Conservation (phyloP, 2,113 vertebrate species). For the Xenotilapia flavipinnis region DNA sequence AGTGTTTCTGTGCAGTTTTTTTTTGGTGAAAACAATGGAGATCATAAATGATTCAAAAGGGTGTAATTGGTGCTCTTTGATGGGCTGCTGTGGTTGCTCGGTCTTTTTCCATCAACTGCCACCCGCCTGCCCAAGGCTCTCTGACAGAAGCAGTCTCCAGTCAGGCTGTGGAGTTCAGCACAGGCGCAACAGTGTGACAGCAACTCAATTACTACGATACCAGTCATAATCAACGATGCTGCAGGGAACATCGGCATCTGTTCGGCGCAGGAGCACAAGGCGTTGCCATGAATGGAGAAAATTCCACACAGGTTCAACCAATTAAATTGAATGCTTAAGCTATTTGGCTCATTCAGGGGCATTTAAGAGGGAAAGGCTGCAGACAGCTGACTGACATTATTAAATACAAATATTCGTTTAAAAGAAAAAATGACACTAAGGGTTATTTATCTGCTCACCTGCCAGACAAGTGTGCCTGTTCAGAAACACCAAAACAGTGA, state of each 20-base stretch:
- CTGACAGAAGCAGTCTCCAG: slow-evolving; percentile 32
- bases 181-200: slow-evolving; percentile 49
- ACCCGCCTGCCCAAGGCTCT: slow-evolving; percentile 9
- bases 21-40: slow-evolving; percentile 4
- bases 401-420: neutral
- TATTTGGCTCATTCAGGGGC: slow-evolving; percentile 10
- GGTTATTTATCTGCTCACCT: neutral
- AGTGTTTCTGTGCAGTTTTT: neutral
- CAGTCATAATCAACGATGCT: slow-evolving; percentile 52
- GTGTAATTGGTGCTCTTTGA: slow-evolving; percentile 50
- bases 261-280: slow-evolving; percentile 28
- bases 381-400: neutral
- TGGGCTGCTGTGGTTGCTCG: slow-evolving; percentile 12
- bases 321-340: slow-evolving; percentile 17
- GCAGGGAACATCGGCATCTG: slow-evolving; percentile 56
- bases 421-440: neutral
- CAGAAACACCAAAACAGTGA: neutral
- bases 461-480: neutral
- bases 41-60: slow-evolving; percentile 39
- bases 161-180: slow-evolving; percentile 32
- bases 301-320: slow-evolving; percentile 37
- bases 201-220: slow-evolving; percentile 64
- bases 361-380: neutral
- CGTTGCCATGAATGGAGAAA: slow-evolving; percentile 14
- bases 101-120: slow-evolving; percentile 38